Evolutionary conservation across 64 coral and sea anemone genomes (phyloP), one percentile per base, ranked within the genome.

Genomic region (Actinia equina): DNA sequence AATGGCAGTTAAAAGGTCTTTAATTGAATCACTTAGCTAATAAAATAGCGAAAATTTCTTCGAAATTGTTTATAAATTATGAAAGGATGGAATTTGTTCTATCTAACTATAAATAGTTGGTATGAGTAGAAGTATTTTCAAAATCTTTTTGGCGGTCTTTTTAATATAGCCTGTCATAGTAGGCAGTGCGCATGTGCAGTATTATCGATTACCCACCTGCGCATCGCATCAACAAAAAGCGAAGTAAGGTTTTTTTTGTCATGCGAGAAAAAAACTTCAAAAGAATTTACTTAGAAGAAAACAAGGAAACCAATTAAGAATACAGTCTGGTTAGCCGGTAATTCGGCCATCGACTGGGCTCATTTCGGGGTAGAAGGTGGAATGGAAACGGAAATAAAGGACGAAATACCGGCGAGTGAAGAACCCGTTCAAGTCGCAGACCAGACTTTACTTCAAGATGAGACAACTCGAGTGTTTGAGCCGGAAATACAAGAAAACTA

Each of bases 401-500:
- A 85, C 42, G 78, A 81, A 52, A 52, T 52, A 81, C 78, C 78
- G 78, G 78, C 78, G 78, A 81, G 4, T 52, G 78, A 81, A 52
- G 78, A 81, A 81, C 78, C 7, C 78, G 78, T 52, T 81, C 78
- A 81, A 81, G 49, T 81, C 78, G 20, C 78, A 49, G 78, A 52
- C 78, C 78, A 81, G 44, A 81, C 45, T 87, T 64, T 82, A 18
- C 84, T 91, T 56, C 87, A 96, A 86, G 6, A 74, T 42, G 86
- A 83, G 71, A 65, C 77, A 64, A 93, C 88, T 88, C 88, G 92
- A 78, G 85, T 78, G 91, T 58, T 86, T 63, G 70, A 84, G 85
- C 92, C 94, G 89, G 94, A 93, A 90, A 77, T 71, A 20, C 88
- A 78, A 78, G 86, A 90, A 64, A 83, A 90, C 58, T 79, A 51